A percentile compares a stretch with the other conserved stretches of the same genome.
Conservation (phyloP, 2,888 invertebrate genomes). For the Drosophila austrosaltans region DNA sequence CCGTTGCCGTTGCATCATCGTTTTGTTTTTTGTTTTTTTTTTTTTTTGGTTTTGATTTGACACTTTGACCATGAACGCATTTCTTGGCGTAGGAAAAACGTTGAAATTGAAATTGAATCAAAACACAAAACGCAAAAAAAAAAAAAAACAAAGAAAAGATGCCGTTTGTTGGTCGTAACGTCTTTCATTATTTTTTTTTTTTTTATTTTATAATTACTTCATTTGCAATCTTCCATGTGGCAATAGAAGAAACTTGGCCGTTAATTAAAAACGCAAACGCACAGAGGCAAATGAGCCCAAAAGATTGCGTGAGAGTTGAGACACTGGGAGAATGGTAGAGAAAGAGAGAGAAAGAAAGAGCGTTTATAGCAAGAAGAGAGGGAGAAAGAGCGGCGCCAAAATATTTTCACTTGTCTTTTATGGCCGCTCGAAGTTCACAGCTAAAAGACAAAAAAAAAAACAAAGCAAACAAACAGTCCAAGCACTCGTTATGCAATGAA, state of each 20-base stretch:
- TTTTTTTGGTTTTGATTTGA: conserved; percentile 40
- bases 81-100: conserved; percentile 59
- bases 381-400: conserved; percentile 67
- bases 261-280: conserved; percentile 78
- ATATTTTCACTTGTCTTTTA: conserved; percentile 71
- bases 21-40: conserved; percentile 4
- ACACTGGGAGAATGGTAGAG: conserved; percentile 26
- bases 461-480: background rate
- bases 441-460: conserved; percentile 1
- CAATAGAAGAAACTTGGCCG: conserved; percentile 70
- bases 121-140: conserved; percentile 8
- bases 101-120: conserved; percentile 44
- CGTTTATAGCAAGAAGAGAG: background rate
- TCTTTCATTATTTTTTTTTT: conserved; percentile 31
- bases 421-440: conserved; percentile 46
- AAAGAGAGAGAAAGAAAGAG: conserved; percentile 25
- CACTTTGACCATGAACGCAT: conserved; percentile 76
- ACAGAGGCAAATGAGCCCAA: conserved; percentile 50
- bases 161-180: conserved; percentile 51
- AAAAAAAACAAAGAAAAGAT: conserved; percentile 42
- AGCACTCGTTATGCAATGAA: conserved; percentile 63
- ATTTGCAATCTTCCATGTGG: conserved; percentile 76
- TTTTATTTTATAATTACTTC: conserved; percentile 67
- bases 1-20: conserved; percentile 57
- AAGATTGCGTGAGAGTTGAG: conserved; percentile 45